Conservation (phyloP, 2,113 vertebrate genomes). For the Zosterops borbonicus region DNA sequence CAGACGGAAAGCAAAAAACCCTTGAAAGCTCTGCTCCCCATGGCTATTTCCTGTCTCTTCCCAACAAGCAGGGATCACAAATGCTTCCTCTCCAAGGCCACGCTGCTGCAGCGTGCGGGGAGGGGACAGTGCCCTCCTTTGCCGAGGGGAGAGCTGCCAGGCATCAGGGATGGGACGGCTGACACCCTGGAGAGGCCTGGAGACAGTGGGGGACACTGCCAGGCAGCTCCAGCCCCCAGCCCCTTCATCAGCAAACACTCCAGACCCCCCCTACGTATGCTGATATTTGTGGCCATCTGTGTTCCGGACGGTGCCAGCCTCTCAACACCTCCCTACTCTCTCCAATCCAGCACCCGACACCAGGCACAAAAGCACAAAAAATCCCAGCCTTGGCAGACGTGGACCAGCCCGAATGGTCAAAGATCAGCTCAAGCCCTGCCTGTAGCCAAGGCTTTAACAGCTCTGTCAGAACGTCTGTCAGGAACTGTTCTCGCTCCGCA, state of each 20-base stretch:
- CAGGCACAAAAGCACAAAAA: not conserved
- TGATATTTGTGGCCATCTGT: not conserved
- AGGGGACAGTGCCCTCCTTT: not conserved
- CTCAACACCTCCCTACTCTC: not conserved
- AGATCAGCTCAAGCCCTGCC: not conserved
- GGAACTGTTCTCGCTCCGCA: not conserved
- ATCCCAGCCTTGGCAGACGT: not conserved
- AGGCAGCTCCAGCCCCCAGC: not conserved
- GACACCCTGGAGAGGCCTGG: not conserved
- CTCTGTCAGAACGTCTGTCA: not conserved
- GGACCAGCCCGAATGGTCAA: not conserved
- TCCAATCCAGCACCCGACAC: not conserved
- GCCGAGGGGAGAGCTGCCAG: not conserved
- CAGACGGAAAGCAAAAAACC: not conserved
- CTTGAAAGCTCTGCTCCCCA: not conserved
- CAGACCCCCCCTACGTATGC: not conserved
- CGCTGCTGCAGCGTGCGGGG: fast-evolving
- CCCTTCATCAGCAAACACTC: too few relatives aligned
- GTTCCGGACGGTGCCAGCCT: not conserved
- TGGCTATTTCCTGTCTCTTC: not conserved
- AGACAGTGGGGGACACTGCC: not conserved
- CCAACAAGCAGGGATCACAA: not conserved
- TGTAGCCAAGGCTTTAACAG: not conserved
- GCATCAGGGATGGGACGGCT: fast-evolving
- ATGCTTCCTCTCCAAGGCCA: not conserved